phyloP scores from a whole-genome alignment of 2,888 invertebrate species.

The Portevinia maculata region DNA sequence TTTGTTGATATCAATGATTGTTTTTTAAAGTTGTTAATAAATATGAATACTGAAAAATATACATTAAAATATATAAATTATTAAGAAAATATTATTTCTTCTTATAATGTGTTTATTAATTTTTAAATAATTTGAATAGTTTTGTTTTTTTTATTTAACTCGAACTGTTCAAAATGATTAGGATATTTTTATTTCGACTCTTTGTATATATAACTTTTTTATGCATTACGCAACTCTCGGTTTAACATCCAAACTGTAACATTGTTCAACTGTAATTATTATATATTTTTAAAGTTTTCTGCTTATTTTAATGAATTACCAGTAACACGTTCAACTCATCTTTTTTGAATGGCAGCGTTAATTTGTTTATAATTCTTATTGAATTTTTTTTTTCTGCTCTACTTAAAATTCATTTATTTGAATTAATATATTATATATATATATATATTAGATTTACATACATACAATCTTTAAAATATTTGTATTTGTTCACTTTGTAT shows the following conservation, averaged over 20 bases:
- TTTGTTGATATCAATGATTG: constrained; percentile 26
- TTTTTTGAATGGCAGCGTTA: constrained; percentile 62
- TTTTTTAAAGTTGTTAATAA: constrained; percentile 63
- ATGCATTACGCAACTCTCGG: constrained; percentile 60
- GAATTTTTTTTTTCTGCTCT: constrained; percentile 42
- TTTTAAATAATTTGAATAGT: constrained; percentile 23
- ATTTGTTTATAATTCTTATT: constrained; percentile 20
- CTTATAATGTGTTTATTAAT: constrained; percentile 31
- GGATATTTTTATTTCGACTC: constrained; percentile 31
- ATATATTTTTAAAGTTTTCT: constrained; percentile 16
- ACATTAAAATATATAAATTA: constrained; percentile 58
- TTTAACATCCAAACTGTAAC: constrained; percentile 70
- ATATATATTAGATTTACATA: constrained; percentile 43
- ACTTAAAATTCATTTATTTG: constrained; percentile 5
- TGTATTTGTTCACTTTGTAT: constrained; percentile 13
- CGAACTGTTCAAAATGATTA: constrained; percentile 27
- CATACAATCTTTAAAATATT: constrained; percentile 34
- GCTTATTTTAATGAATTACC: constrained; percentile 26
- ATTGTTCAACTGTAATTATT: constrained; percentile 67
- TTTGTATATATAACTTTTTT: constrained; percentile 55
- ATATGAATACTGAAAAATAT: constrained; percentile 67
- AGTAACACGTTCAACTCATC: constrained; percentile 51
- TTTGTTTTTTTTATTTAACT: constrained; percentile 13
- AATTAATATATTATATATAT: no score
- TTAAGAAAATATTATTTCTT: constrained; percentile 27